Conservation (phyloP, 2,113 vertebrate species). For the Atractosteus spatula region DNA sequence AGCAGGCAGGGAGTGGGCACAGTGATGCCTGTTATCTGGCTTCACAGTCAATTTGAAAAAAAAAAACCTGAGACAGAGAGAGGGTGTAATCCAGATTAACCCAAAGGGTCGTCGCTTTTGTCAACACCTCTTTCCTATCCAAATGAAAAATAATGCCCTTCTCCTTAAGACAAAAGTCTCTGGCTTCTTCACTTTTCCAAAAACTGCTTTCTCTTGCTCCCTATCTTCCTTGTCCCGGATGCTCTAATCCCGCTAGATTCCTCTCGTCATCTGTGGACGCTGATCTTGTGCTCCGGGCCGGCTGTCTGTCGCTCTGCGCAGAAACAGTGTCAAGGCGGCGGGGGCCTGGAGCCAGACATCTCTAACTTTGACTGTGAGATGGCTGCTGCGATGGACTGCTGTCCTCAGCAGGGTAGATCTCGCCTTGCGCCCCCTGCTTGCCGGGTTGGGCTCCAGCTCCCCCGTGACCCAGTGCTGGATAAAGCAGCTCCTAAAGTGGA, state of each 20-base stretch:
- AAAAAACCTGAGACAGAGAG: constrained; percentile 68
- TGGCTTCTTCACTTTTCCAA: constrained; percentile 80
- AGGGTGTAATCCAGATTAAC: constrained; percentile 72
- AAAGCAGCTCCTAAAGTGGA: too few species aligned
- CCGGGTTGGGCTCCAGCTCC: too few species aligned
- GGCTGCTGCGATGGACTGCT: too few species aligned
- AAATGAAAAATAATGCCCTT: constrained; percentile 75
- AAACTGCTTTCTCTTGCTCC: constrained; percentile 82
- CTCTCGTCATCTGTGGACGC: constrained; percentile 39
- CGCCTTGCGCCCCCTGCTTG: too few species aligned
- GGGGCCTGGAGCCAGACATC: constrained; percentile 55
- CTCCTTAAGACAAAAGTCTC: constrained; percentile 70
- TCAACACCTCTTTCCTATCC: constrained; percentile 78
- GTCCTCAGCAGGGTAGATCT: too few species aligned
- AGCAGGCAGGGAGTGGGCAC: constrained; percentile 73
- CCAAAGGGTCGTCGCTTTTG: constrained; percentile 70
- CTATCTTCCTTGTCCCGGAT: constrained; percentile 80
- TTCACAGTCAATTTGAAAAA: constrained; percentile 70
- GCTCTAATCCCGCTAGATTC: constrained; percentile 55
- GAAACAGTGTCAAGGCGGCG: constrained; percentile 73
- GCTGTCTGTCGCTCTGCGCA: constrained; percentile 64
- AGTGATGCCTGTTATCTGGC: constrained; percentile 73
- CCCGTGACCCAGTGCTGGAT: too few species aligned
- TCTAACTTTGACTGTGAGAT: too few species aligned
- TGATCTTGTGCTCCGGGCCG: constrained; percentile 57